A percentile compares a stretch with the other conserved stretches of the same genome.
These are phyloP conservation scores for Myrmecophaga tridactyla DNA, from an alignment of 2,113 vertebrate species.

Conservation along the genomic window DNA sequence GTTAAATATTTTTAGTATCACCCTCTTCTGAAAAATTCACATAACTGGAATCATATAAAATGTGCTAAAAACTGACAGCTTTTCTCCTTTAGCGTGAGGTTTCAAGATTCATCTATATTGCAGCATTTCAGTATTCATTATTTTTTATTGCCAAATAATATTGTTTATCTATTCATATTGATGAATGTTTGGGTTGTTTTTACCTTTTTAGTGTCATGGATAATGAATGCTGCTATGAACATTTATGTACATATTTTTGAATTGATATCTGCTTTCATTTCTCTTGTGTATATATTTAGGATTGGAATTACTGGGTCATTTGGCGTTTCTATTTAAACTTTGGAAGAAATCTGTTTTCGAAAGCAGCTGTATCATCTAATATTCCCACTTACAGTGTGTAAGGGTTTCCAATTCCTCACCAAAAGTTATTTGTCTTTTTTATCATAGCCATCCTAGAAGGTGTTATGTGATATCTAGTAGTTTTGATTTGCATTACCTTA, in stretches of 20 bases:
- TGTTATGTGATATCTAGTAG: too few relatives aligned
- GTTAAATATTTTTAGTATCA: too few relatives aligned
- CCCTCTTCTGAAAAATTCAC: too few relatives aligned
- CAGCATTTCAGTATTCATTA: too few relatives aligned
- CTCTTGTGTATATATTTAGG: background rate
- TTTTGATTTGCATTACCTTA: too few relatives aligned
- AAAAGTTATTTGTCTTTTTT: background rate
- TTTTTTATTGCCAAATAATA: too few relatives aligned
- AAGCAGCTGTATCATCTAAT: background rate
- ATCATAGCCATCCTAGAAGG: too few relatives aligned
- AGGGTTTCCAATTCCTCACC: background rate
- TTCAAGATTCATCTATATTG: too few relatives aligned
- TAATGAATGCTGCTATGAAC: background rate
- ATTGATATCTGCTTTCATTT: background rate
- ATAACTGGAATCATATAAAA: too few relatives aligned
- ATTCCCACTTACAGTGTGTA: background rate
- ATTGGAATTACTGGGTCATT: background rate
- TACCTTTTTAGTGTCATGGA: background rate
- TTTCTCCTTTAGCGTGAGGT: too few relatives aligned
- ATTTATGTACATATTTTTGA: background rate
- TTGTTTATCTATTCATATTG: background rate
- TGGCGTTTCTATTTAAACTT: background rate
- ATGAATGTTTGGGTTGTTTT: background rate
- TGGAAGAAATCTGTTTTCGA: background rate
- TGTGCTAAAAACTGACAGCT: too few relatives aligned